A percentile compares a stretch with the other conserved stretches of the same genome.
These are phyloP conservation scores for Caenorhabditis japonica DNA, from an alignment of 2,888 invertebrate genomes.

Conservation along the genomic window DNA sequence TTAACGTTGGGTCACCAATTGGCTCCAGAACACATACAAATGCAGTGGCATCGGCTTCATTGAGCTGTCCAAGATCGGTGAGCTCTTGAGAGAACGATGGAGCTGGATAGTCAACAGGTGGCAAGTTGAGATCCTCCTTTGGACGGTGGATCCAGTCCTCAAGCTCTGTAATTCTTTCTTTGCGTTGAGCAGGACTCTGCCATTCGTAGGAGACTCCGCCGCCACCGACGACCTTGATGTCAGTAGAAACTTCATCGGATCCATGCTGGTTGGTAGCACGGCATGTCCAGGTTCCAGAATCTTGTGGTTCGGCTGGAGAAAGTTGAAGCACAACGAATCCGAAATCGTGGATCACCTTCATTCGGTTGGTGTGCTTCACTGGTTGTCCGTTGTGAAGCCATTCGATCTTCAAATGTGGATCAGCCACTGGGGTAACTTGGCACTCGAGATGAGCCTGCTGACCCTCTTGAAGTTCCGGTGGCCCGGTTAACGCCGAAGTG, in stretches of 20 bases:
- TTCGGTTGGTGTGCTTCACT: conserved; percentile 81
- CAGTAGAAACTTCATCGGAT: conserved; percentile 83
- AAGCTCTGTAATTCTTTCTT: conserved; percentile 89
- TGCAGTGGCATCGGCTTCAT: conserved; percentile 78
- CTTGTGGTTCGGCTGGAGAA: conserved; percentile 88
- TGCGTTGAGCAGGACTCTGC: conserved; percentile 73
- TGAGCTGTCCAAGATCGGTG: conserved; percentile 84
- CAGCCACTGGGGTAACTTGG: conserved; percentile 91
- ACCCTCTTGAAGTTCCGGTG: conserved; percentile 90
- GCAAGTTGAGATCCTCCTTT: conserved; percentile 70
- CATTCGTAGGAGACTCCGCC: conserved; percentile 75
- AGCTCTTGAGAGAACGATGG: conserved; percentile 92
- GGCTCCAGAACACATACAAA: conserved; percentile 93
- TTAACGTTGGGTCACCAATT: conserved; percentile 89
- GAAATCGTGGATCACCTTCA: conserved; percentile 87
- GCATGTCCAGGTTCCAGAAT: conserved; percentile 89
- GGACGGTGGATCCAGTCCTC: conserved; percentile 88
- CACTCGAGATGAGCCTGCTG: conserved; percentile 97
- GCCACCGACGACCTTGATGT: conserved; percentile 68
- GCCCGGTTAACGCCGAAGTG: conserved; percentile 85
- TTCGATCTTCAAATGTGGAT: conserved; percentile 82
- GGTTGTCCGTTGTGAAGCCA: conserved; percentile 87
- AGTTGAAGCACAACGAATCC: conserved; percentile 93
- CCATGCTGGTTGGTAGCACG: conserved; percentile 93
- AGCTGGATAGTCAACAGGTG: conserved; percentile 78